Evolutionary conservation across 2,797 vertebrate species (phyloP).

Genomic region (Clarias pachynema): DNA sequence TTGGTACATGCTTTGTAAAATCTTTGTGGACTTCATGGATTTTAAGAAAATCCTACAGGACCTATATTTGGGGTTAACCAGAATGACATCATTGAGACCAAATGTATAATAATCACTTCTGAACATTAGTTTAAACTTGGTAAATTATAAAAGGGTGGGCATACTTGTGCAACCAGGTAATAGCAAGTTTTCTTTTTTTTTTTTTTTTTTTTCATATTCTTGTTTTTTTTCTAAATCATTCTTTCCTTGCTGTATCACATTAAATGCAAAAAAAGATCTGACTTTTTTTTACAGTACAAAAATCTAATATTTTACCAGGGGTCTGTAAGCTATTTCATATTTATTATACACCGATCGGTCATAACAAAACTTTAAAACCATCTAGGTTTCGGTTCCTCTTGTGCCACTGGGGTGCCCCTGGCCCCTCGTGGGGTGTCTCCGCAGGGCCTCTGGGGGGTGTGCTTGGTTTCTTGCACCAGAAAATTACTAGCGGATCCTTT

Average conservation of each 20-base stretch:
- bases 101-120: no score
- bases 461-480: no score
- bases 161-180: no score
- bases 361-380: no score
- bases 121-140: no score
- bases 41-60: neutral
- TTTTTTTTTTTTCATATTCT: neutral
- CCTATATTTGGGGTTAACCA: neutral
- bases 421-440: no score
- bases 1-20: neutral
- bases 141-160: no score
- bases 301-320: neutral
- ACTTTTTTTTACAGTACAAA: neutral
- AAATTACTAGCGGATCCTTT: no score
- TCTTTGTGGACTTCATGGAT: neutral
- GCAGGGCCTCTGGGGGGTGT: no score
- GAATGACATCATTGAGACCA: neutral
- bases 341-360: no score
- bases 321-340: neutral
- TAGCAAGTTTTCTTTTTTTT: neutral
- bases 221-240: neutral
- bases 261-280: neutral
- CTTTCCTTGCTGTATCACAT: neutral
- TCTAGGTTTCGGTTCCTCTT: no score
- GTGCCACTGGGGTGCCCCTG: no score